Evolutionary conservation across 2,888 invertebrate species (phyloP).

Genomic region (Ellobium chinense): DNA sequence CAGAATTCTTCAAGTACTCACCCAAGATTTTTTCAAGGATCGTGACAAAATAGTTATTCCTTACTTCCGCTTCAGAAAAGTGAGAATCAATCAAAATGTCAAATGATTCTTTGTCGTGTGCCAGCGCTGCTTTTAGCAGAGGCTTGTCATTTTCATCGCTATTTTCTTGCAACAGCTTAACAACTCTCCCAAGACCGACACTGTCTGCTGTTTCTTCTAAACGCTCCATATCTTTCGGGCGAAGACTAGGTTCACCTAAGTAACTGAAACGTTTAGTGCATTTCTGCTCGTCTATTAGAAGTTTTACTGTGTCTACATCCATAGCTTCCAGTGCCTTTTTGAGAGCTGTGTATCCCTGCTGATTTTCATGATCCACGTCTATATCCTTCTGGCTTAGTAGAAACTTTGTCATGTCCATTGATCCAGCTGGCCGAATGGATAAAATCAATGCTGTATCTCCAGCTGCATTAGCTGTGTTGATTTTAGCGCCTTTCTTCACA

Average conservation of each 20-base stretch:
- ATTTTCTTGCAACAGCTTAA: not conserved
- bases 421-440: not conserved
- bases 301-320: not conserved
- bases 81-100: not conserved
- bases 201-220: too few relatives aligned
- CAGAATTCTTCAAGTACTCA: too few relatives aligned
- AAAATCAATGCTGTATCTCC: conserved; percentile 2
- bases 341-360: conserved; percentile 1
- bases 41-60: not conserved
- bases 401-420: not conserved
- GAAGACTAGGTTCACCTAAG: too few relatives aligned
- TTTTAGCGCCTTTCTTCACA: not conserved
- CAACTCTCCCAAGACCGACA: not conserved
- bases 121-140: not conserved
- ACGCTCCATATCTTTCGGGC: not conserved
- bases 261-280: not conserved
- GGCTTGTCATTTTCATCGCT: not conserved
- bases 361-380: not conserved
- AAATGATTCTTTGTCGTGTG: not conserved
- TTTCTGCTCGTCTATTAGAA: not conserved
- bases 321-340: not conserved
- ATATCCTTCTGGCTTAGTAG: not conserved
- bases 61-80: too few relatives aligned
- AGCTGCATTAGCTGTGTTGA: not conserved
- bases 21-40: not conserved